A percentile compares a stretch with the other conserved stretches of the same genome.
These are phyloP conservation scores for Drosophila parabipectinata DNA, from an alignment of 1,140 invertebrate species.

Conservation along the genomic window DNA sequence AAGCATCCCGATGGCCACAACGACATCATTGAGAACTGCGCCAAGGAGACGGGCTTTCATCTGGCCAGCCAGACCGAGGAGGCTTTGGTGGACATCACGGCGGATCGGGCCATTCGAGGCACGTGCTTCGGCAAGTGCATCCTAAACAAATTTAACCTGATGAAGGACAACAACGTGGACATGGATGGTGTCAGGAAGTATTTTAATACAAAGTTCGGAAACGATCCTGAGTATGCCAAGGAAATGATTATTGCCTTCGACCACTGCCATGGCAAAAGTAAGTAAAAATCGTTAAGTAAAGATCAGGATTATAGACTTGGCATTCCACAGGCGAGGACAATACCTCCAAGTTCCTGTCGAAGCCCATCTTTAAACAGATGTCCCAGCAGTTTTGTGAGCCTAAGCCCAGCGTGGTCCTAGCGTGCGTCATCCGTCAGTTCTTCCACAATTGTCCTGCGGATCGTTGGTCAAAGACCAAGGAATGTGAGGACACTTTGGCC, in stretches of 20 bases:
- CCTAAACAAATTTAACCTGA: constrained; percentile 49
- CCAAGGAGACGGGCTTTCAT: constrained; percentile 56
- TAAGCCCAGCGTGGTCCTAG: constrained; percentile 54
- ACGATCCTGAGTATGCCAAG: constrained; percentile 62
- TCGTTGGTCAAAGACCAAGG: constrained; percentile 60
- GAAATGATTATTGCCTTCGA: constrained; percentile 75
- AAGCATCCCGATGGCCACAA: constrained; percentile 73
- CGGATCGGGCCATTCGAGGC: constrained; percentile 50
- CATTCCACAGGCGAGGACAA: constrained; percentile 41
- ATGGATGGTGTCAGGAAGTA: constrained; percentile 52
- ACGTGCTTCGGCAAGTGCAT: constrained; percentile 71
- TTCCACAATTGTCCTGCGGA: constrained; percentile 67
- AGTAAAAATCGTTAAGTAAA: background rate
- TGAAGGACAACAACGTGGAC: constrained; percentile 49
- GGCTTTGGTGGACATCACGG: constrained; percentile 61
- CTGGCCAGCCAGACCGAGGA: constrained; percentile 48
- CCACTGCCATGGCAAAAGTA: constrained; percentile 67
- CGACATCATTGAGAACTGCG: constrained; percentile 58
- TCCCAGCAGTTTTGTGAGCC: constrained; percentile 52
- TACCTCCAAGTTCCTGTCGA: constrained; percentile 52
- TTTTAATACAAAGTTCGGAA: constrained; percentile 19
- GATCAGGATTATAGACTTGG: background rate
- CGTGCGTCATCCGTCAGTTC: constrained; percentile 71
- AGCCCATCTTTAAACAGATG: constrained; percentile 47
- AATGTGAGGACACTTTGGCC: constrained; percentile 50